A percentile compares a stretch with the other conserved stretches of the same genome.
These are phyloP conservation scores for Gobio gobio DNA, from an alignment of 2,113 vertebrate genomes.

Conservation along the genomic window DNA sequence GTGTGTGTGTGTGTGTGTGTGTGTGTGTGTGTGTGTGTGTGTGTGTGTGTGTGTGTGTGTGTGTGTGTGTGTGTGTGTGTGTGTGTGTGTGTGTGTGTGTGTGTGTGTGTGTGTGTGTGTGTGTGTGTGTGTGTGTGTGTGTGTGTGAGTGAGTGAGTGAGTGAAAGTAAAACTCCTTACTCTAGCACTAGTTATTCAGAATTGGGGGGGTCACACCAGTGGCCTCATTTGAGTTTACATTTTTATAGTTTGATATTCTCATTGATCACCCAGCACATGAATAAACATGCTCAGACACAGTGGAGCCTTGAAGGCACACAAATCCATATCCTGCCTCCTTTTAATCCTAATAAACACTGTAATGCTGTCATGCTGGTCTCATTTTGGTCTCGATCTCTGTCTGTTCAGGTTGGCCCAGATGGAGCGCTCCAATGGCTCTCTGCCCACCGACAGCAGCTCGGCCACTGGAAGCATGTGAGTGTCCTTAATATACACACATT, in stretches of 20 bases:
- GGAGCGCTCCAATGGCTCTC: constrained; percentile 93
- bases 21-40: constrained; percentile 24
- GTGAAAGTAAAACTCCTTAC: background rate
- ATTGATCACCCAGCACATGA: background rate
- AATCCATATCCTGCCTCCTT: background rate
- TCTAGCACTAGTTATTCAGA: background rate
- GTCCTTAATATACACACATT: background rate
- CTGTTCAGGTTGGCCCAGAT: constrained; percentile 90
- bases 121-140: constrained; percentile 30
- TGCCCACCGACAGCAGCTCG: constrained; percentile 95
- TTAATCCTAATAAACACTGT: background rate
- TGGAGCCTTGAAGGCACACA: background rate
- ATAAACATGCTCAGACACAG: background rate
- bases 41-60: background rate
- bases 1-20: background rate
- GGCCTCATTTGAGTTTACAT: background rate
- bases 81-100: background rate
- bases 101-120: background rate
- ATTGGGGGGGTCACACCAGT: background rate
- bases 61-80: background rate
- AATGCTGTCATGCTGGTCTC: background rate
- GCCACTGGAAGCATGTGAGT: constrained; percentile 98
- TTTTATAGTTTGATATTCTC: background rate
- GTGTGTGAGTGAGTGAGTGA: background rate
- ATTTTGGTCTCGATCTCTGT: background rate